Conservation (phyloP, 2,113 vertebrate genomes). For the Xerus inauris region DNA sequence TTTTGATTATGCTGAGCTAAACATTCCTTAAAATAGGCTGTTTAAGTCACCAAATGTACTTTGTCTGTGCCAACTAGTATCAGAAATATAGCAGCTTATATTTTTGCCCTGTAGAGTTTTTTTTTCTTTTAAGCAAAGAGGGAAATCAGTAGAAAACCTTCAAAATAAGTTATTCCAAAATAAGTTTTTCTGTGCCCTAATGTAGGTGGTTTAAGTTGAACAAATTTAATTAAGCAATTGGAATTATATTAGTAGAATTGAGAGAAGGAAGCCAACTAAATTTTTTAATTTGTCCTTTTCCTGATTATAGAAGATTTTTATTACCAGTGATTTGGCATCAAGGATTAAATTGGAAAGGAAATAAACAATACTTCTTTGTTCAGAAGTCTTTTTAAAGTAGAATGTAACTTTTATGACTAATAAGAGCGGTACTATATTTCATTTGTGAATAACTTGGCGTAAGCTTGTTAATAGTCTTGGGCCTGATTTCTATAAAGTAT, state of each 20-base stretch:
- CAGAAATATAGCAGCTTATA: slow-evolving; percentile 64
- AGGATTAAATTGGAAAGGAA: slow-evolving; percentile 72
- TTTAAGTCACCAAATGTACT: slow-evolving; percentile 73
- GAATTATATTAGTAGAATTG: slow-evolving; percentile 82
- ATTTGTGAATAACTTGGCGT: slow-evolving; percentile 46
- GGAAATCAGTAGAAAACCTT: slow-evolving; percentile 73
- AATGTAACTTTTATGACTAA: slow-evolving; percentile 55
- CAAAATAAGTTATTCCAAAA: slow-evolving; percentile 82
- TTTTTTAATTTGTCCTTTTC: slow-evolving; percentile 74
- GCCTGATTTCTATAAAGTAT: slow-evolving; percentile 51
- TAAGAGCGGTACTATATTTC: slow-evolving; percentile 42
- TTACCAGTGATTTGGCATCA: slow-evolving; percentile 72
- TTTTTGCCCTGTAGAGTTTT: not conserved
- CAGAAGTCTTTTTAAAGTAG: slow-evolving; percentile 72
- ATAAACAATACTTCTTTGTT: slow-evolving; percentile 75
- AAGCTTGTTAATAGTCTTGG: slow-evolving; percentile 48
- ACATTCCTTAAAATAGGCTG: slow-evolving; percentile 84
- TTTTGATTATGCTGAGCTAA: slow-evolving; percentile 85
- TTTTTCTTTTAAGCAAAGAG: slow-evolving; percentile 33
- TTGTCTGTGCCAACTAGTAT: slow-evolving; percentile 62
- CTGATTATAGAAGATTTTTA: slow-evolving; percentile 72
- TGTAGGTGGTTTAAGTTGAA: slow-evolving; percentile 74
- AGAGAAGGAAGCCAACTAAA: slow-evolving; percentile 77
- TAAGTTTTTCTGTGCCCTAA: slow-evolving; percentile 80
- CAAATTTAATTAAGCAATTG: slow-evolving; percentile 86